Base-by-base conservation (phyloP, 92 coral and sea anemone genomes). In the Umimayanthus kanabou region DNA sequence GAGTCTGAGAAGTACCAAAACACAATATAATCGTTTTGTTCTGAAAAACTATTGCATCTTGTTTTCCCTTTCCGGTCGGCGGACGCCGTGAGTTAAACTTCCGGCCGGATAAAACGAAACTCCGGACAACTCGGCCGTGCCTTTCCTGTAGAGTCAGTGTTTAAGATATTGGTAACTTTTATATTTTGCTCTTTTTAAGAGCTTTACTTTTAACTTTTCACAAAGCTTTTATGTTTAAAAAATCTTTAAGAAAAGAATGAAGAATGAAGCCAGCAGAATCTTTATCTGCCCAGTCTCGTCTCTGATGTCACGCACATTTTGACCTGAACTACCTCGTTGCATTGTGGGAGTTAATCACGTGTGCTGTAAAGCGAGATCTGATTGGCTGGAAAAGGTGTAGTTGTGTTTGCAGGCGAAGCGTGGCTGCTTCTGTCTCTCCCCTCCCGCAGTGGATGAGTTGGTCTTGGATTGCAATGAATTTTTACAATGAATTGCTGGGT, bases 381-480 rank as follows among this genome's bases (percentile, higher is more conserved):
- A 92, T 92, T 80, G 92, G 94, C 78, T 39, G 73, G 10, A 14
- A 9, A 13, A 43, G 42, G 64, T 15, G 42, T 43, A 57, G 90
- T 42, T 85, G 64, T n/a, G 80, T 58, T 80, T 76, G 92, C 49
- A 58, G 85, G 69, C 90, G 90, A 87, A 73, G 88, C 94, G 94
- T 90, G 91, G 91, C 89, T 91, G 83, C 84, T 85, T 88, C 81
- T 82, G 77, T 94, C 94, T 91, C 93, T 89, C 95, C 98, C 98
- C 98, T 91, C 98, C 94, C 91, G 93, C 88, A 89, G 79, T 82
- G 93, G 91, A 43, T 73, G 85, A 91, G 87, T 82, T 87, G 89
- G 73, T 85, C 85, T 71, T 93, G 93, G 90, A 91, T 91, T 94
- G 88, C 95, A 93, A 94, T 94, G 98, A 94, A 85, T 88, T 95